Evolutionary conservation across 2,797 vertebrate genomes (phyloP).

Genomic region (Trachops cirrhosus): DNA sequence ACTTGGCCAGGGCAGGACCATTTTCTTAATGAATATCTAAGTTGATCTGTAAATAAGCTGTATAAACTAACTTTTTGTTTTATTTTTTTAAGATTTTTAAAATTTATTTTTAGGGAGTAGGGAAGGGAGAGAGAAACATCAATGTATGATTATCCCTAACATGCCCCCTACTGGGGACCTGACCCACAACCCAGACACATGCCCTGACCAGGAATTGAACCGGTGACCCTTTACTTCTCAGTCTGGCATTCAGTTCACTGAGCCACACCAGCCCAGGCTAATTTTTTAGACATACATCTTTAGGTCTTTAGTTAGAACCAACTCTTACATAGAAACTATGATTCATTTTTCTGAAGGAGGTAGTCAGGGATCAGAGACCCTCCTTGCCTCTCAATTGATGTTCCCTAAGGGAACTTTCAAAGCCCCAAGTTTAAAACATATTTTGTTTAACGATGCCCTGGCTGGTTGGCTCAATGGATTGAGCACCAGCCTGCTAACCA

Average conservation of each 20-base stretch:
- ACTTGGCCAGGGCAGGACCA: background rate
- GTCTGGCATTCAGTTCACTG: no score
- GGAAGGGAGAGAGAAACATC: no score
- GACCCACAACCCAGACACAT: no score
- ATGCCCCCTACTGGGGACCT: no score
- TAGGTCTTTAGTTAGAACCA: background rate
- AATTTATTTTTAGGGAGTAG: no score
- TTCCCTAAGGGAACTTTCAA: background rate
- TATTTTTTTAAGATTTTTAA: background rate
- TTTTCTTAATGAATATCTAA: slow-evolving; percentile 1
- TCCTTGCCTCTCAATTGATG: background rate
- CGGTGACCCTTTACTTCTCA: no score
- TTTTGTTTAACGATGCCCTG: background rate
- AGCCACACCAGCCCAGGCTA: background rate
- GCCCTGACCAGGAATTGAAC: no score
- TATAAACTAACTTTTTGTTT: background rate
- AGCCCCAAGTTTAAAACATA: background rate
- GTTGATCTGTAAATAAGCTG: background rate
- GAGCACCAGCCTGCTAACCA: no score
- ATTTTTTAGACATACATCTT: background rate
- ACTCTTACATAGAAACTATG: background rate
- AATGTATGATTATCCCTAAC: no score
- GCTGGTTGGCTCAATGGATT: no score
- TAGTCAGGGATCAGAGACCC: background rate
- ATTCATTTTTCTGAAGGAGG: background rate